A percentile compares a stretch with the other conserved stretches of the same genome.
These are phyloP conservation scores for Bucorvus abyssinicus DNA, from an alignment of 2,797 vertebrate genomes.

Conservation along the genomic window DNA sequence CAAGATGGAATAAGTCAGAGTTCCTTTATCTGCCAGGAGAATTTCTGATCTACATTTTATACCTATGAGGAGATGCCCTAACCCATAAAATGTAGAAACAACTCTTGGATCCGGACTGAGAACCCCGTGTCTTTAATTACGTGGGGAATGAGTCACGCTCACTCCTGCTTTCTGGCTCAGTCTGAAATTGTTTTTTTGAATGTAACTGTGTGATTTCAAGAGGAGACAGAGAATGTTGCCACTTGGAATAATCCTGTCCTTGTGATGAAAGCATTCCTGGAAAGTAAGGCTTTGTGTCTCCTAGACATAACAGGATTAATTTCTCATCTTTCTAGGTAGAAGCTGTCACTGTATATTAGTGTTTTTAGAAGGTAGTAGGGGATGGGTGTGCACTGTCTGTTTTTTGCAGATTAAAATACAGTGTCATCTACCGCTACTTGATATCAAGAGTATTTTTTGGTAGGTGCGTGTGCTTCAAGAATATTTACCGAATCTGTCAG, in stretches of 20 bases:
- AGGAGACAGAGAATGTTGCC: not conserved
- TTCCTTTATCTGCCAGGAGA: conserved; percentile 17
- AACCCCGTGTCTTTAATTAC: conserved; percentile 4
- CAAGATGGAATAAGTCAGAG: not conserved
- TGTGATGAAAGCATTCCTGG: conserved; percentile 31
- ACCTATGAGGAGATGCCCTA: conserved; percentile 26
- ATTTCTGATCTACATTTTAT: conserved; percentile 37
- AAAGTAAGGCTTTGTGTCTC: conserved; percentile 14
- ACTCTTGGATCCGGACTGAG: conserved; percentile 21
- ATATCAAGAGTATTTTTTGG: not conserved
- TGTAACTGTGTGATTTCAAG: not conserved
- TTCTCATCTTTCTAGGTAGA: not conserved
- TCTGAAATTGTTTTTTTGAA: not conserved
- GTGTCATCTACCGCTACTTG: not conserved
- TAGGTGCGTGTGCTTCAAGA: not conserved
- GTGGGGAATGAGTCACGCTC: conserved; percentile 18
- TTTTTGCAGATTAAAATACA: not conserved
- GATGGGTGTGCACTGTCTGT: not conserved
- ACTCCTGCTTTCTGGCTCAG: not conserved
- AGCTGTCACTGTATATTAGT: not conserved
- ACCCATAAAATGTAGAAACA: conserved; percentile 18
- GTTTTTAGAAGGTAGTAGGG: not conserved
- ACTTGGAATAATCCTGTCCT: not conserved
- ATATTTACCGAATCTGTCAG: not conserved
- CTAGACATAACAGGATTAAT: not conserved